Evolutionary conservation across 92 coral and sea anemone genomes (phyloP).

Genomic region (Ricordea florida): DNA sequence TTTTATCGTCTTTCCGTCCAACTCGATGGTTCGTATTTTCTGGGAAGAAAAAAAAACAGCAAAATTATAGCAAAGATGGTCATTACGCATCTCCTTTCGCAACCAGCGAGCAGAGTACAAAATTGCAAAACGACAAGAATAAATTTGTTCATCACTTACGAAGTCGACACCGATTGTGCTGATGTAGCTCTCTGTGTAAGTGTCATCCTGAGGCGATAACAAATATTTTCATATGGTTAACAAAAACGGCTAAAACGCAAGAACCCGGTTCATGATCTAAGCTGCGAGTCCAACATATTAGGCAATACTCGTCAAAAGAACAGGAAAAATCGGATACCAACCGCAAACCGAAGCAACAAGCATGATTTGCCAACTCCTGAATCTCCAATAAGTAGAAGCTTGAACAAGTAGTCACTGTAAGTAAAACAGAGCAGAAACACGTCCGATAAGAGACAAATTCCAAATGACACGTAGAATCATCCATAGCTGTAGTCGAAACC

Average conservation of each 20-base stretch:
- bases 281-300: slow-evolving; percentile 42
- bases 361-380: slow-evolving; percentile 99
- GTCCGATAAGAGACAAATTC: slow-evolving; percentile 60
- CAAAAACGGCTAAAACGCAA: slow-evolving; percentile 34
- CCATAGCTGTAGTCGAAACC: slow-evolving; percentile 73
- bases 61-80: slow-evolving; percentile 13
- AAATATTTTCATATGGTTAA: slow-evolving; percentile 25
- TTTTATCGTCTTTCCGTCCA: slow-evolving; percentile 99
- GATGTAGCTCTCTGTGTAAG: slow-evolving; percentile 99
- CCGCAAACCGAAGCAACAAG: slow-evolving; percentile 99
- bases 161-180: slow-evolving; percentile 99
- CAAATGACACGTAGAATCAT: slow-evolving; percentile 73
- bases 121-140: neutral
- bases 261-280: slow-evolving; percentile 17
- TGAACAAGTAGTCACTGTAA: slow-evolving; percentile 98
- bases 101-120: neutral
- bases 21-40: slow-evolving; percentile 99
- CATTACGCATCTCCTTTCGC: slow-evolving; percentile 6
- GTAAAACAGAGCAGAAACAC: slow-evolving; percentile 54
- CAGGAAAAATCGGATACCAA: slow-evolving; percentile 67
- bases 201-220: slow-evolving; percentile 78
- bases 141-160: slow-evolving; percentile 61
- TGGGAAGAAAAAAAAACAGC: slow-evolving; percentile 25
- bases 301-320: slow-evolving; percentile 51
- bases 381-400: slow-evolving; percentile 97